Evolutionary conservation across 2,113 vertebrate genomes (phyloP).

Genomic region (western clawed frog (Xenopus tropicalis)): UCB_Xtro_10.0 CM004445.2:12052501-12053000

Average conservation of each 20-base stretch:
- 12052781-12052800: conserved; percentile 68
- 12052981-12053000: too few relatives aligned
- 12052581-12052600: conserved; percentile 60
- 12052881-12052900: conserved; percentile 74
- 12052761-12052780: conserved; percentile 63
- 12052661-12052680: conserved; percentile 67
- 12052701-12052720: conserved; percentile 75
- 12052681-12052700: conserved; percentile 71
- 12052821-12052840: conserved; percentile 82
- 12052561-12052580: conserved; percentile 78
- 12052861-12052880: conserved; percentile 74
- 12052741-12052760: conserved; percentile 75
- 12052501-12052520: conserved; percentile 72
- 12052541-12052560: conserved; percentile 68
- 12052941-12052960: too few relatives aligned
- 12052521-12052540: conserved; percentile 73
- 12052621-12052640: conserved; percentile 64
- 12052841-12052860: conserved; percentile 73
- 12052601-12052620: conserved; percentile 70
- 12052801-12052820: conserved; percentile 80
- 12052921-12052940: too few relatives aligned
- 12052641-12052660: conserved; percentile 53
- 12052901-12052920: conserved; percentile 59
- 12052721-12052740: conserved; percentile 75
- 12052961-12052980: too few relatives aligned